Base-by-base conservation (phyloP, 2,888 invertebrate genomes). In the Diadromus collaris region DNA sequence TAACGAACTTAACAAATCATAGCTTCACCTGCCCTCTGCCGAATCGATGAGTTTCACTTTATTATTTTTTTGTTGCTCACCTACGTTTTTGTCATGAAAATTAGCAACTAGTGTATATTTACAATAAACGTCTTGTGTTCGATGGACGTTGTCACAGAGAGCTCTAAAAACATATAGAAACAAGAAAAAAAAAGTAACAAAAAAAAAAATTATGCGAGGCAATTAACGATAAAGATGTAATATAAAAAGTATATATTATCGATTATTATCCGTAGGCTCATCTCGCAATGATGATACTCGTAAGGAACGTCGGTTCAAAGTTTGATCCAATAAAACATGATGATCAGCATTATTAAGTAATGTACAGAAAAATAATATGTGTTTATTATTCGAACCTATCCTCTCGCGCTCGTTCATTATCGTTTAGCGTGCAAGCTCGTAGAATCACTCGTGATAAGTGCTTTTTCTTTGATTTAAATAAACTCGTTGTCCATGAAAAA, bases 331-430 rank as follows among this genome's bases (percentile, higher is more conserved):
- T 76, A 76, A 76, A 79, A 64, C 63, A 51, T 46, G 64, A 74
- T 72, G 38, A 76, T 79, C 79, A 72, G 64, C 76, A 72, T 71
- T 78, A 67, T 79, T 68, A 44, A 79, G 72, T 79, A 71, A 79
- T 76, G 71, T 79, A 79, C 76, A 79, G 79, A 63, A 34, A 63
- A 54, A 34, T 3, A 48, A 21, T 21, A 21, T 60, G 19, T 41
- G 34, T 56, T 34, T 27, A 51, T 63, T 69, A 21, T 34, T 71
- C 16, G 32, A 21, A 29, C 56, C 63, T 54, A 69, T 68, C 44
- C 56, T 64, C 61, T 29, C n/a, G 2, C 54, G n/a, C 24, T 7
- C 21, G 38, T 41, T 7, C 27, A 7, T 10, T 44, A 27, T 51
- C 38, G 41, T 29, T 41, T 13, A 21, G 29, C 64, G 7, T 13